phyloP scores from a whole-genome alignment of 1,140 invertebrate species.

The Trichoplusia ni region DNA sequence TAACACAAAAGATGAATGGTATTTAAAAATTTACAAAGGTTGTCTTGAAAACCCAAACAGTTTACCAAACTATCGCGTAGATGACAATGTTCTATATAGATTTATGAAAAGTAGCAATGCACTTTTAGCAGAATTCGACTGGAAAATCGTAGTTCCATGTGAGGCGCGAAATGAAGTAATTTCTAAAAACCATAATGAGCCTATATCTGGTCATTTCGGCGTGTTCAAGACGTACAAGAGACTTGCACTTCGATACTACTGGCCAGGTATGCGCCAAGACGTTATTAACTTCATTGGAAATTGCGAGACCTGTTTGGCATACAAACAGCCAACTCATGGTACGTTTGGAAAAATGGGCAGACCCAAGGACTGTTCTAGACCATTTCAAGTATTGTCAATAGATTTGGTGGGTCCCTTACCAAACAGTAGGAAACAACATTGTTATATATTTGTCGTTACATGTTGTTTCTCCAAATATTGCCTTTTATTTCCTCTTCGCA shows the following conservation, averaged over 20 bases:
- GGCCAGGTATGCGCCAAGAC: constrained; percentile 12
- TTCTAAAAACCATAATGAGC: constrained; percentile 24
- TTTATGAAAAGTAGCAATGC: neutral
- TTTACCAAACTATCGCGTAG: neutral
- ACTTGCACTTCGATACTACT: constrained; percentile 31
- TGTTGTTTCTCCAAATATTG: constrained; percentile 47
- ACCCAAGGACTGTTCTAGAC: constrained; percentile 35
- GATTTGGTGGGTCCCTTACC: constrained; percentile 43
- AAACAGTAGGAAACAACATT: constrained; percentile 31
- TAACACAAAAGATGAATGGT: neutral
- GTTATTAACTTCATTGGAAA: neutral
- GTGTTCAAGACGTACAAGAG: constrained; percentile 30
- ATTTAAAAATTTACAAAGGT: neutral
- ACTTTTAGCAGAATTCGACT: neutral
- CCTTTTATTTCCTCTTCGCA: constrained; percentile 35
- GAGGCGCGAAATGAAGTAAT: neutral
- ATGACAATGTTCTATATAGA: neutral
- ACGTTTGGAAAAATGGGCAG: constrained; percentile 54
- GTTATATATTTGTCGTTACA: constrained; percentile 32
- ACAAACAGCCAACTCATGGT: constrained; percentile 50
- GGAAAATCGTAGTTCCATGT: neutral
- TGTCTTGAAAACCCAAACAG: neutral
- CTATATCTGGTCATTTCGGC: constrained; percentile 27
- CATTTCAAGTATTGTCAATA: constrained; percentile 36
- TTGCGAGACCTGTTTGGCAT: constrained; percentile 38